phyloP scores from a whole-genome alignment of 2,888 invertebrate genomes.

The Spatulosminthurus flaviceps region DNA sequence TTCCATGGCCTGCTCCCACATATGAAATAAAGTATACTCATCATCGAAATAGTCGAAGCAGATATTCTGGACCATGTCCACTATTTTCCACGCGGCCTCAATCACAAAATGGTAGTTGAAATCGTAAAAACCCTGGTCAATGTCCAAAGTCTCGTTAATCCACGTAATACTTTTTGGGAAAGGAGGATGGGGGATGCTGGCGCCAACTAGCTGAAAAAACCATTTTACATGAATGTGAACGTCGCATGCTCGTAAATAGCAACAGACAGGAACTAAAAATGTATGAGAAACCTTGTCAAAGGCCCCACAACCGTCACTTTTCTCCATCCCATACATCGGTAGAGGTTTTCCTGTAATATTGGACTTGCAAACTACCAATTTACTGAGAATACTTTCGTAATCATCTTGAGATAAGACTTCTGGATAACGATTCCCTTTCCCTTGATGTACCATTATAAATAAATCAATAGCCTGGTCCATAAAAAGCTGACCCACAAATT shows the following conservation, averaged over 20 bases:
- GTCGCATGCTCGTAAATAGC: too few species aligned
- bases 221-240: background rate
- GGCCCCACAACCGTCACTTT: conserved; percentile 37
- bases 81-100: conserved; percentile 56
- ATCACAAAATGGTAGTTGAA: conserved; percentile 52
- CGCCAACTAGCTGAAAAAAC: conserved; percentile 1
- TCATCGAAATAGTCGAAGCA: conserved; percentile 52
- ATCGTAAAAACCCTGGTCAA: conserved; percentile 42
- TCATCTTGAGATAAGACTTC: conserved; percentile 52
- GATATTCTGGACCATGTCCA: conserved; percentile 48
- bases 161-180: conserved; percentile 10
- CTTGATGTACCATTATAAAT: conserved; percentile 61
- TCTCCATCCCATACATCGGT: conserved; percentile 36
- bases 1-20: conserved; percentile 58
- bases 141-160: conserved; percentile 43
- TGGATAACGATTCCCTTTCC: conserved; percentile 47
- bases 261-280: too few species aligned
- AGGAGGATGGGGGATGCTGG: conserved; percentile 26
- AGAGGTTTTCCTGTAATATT: conserved; percentile 28
- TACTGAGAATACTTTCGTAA: conserved; percentile 51
- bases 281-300: conserved; percentile 35
- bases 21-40: conserved; percentile 34
- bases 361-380: conserved; percentile 48
- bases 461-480: conserved; percentile 61
- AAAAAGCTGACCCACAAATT: conserved; percentile 51